Evolutionary conservation across 2,797 vertebrate genomes (phyloP).

Genomic region (Lacerta viridis): DNA sequence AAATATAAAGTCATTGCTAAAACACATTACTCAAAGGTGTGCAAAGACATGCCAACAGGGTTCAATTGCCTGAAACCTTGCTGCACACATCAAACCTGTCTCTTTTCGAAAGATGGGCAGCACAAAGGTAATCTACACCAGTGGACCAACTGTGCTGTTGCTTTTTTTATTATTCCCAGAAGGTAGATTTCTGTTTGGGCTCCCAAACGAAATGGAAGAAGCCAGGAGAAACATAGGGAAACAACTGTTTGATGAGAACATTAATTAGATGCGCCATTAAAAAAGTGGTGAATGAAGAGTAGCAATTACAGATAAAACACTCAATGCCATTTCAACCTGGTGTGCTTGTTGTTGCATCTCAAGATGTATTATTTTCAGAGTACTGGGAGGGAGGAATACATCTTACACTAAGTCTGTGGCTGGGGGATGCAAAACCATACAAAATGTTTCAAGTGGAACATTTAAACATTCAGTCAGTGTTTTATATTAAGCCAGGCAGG

Average conservation of each 20-base stretch:
- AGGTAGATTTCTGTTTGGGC: neutral
- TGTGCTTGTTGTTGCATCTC: neutral
- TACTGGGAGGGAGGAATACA: neutral
- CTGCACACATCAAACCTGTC: neutral
- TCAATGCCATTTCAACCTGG: neutral
- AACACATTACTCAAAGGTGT: neutral
- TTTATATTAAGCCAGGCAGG: neutral
- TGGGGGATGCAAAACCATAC: neutral
- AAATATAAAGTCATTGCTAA: neutral
- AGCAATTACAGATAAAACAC: neutral
- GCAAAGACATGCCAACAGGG: neutral
- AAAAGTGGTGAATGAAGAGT: neutral
- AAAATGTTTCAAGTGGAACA: neutral
- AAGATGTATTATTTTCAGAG: neutral
- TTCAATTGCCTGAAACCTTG: neutral
- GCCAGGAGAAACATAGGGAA: neutral
- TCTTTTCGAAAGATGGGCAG: neutral
- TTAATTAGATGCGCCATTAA: neutral
- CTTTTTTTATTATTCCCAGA: neutral
- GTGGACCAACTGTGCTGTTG: neutral
- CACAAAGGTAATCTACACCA: neutral
- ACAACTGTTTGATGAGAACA: neutral
- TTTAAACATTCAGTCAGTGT: neutral
- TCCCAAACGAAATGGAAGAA: neutral
- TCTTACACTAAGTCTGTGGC: neutral